These are phyloP conservation scores for Parascotia fuliginaria DNA, from an alignment of 2,888 invertebrate species.

Conservation along the genomic window DNA sequence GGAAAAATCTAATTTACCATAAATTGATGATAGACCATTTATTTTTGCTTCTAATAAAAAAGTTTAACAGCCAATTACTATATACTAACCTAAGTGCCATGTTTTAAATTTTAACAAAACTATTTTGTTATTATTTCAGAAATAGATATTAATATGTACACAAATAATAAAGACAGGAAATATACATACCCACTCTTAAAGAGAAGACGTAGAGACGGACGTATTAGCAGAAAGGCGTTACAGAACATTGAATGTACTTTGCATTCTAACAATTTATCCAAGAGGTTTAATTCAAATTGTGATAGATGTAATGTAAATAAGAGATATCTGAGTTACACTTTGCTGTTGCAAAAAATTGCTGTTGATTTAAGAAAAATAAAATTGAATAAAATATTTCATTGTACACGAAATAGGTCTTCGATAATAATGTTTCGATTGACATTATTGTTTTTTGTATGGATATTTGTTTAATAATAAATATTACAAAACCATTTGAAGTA, in stretches of 20 bases:
- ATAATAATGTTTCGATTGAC: background rate
- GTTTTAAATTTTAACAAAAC: background rate
- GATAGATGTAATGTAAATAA: conserved; percentile 3
- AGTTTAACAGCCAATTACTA: background rate
- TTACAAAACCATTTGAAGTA: background rate
- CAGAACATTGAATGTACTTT: background rate
- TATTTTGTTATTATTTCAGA: conserved; percentile 25
- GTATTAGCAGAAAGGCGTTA: conserved; percentile 1
- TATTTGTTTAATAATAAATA: conserved; percentile 5
- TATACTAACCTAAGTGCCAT: no score
- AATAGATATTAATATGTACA: conserved; percentile 3
- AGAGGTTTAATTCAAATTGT: background rate
- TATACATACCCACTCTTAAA: conserved; percentile 1
- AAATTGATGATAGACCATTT: conserved; percentile 18
- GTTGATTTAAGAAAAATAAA: conserved; percentile 15
- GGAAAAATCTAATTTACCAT: conserved; percentile 29
- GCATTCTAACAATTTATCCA: background rate
- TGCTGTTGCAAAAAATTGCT: conserved; percentile 17
- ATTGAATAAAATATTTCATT: conserved; percentile 19
- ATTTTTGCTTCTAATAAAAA: background rate
- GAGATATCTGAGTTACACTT: conserved; percentile 19
- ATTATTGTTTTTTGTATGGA: conserved; percentile 1
- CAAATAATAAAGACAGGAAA: background rate
- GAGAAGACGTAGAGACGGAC: conserved; percentile 9
- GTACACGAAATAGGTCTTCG: conserved; percentile 7